Evolutionary conservation across 2,113 vertebrate species (phyloP), one percentile per base, ranked within the genome.

Genomic region (Spea multiplicata): DNA sequence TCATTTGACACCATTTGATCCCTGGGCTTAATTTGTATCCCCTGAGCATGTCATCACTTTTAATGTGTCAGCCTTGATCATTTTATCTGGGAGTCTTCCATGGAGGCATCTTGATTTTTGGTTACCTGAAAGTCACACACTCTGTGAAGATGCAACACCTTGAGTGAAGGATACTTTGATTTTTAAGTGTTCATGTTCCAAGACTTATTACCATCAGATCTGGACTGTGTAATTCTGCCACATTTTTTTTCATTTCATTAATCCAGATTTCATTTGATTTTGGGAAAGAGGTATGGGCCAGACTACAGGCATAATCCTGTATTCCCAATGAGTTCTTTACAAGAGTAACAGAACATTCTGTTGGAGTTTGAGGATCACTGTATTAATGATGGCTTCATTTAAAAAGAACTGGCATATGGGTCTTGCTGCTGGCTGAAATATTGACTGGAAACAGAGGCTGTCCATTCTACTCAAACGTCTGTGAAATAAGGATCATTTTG

Each of bases 261-360:
- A 57, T 73, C 66, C 45, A 47, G 14, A 16, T 46, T 61, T 68
- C 68, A 80, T 74, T 30, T 80, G 53, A 46, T 59, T 45, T 48
- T 68, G 16, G 71, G 65, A n/a, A 57, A 80, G 67, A 44, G 13
- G 64, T 48, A 45, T 12, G 48, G n/a, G 59, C 69, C 59, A 65
- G 49, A 52, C 44, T 59, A 17, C 50, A 68, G 5, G 44, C 16
- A 46, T 73, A n/a, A 65, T n/a, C 10, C 4, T 53, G 44, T 47
- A 78, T 72, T 72, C 48, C 69, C 76, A 74, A 61, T 30, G 16
- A 73, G 52, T 44, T 48, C 46, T 74, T 48, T 68, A 16, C 55
- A 69, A 49, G 53, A 50, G 52, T 70, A 70, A 77, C 55, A 70
- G 66, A 77, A 77, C 55, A 77, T 62, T 77, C 53, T 77, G 55